These are phyloP conservation scores for Falco berigora DNA, from an alignment of 2,797 vertebrate species.

Conservation along the genomic window DNA sequence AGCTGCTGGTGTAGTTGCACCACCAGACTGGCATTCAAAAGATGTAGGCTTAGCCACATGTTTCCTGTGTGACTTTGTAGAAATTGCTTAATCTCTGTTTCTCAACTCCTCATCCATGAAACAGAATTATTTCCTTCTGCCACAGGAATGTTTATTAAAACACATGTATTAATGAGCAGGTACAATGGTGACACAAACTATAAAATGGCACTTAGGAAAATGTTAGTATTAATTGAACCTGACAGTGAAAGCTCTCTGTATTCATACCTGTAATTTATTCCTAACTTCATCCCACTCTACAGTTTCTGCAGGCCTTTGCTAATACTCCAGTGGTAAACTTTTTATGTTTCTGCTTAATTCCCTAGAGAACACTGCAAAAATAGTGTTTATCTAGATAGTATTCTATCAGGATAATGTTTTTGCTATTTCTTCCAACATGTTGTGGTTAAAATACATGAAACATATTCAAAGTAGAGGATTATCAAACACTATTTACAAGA, in stretches of 20 bases:
- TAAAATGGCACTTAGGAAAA: not conserved
- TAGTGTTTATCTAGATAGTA: not conserved
- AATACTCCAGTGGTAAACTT: not conserved
- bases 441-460: not conserved
- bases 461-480: not conserved
- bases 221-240: not conserved
- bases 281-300: not conserved
- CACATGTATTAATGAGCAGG: not conserved
- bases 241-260: not conserved
- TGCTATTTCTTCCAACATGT: not conserved
- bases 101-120: not conserved
- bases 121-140: not conserved
- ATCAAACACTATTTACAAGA: not conserved
- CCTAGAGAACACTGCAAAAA: not conserved
- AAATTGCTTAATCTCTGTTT: slow-evolving; percentile 29
- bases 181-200: not conserved
- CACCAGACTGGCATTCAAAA: not conserved
- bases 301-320: not conserved
- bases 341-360: not conserved
- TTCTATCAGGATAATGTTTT: not conserved
- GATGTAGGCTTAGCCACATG: not conserved
- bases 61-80: slow-evolving; percentile 31
- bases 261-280: not conserved
- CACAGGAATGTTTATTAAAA: not conserved
- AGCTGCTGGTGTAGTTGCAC: not conserved